phyloP scores from a whole-genome alignment of 2,797 vertebrate genomes.

The Sebastes oblongus region DNA sequence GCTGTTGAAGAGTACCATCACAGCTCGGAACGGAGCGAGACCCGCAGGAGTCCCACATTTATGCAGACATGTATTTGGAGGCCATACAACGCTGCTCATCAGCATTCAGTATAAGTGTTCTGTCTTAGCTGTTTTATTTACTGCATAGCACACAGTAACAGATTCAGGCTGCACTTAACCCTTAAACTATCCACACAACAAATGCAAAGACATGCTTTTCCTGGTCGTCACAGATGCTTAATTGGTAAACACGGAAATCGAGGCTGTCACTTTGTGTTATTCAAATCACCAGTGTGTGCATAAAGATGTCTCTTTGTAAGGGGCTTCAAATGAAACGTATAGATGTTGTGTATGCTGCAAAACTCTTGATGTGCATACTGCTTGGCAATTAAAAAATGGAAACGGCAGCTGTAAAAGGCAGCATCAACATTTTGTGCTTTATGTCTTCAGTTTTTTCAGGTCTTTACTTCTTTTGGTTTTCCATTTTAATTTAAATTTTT shows the following conservation, averaged over 20 bases:
- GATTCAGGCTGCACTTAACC: neutral
- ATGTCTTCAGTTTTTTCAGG: neutral
- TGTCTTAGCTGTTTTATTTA: slow-evolving; percentile 1
- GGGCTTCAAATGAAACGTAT: neutral
- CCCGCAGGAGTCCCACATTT: neutral
- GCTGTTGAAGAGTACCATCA: neutral
- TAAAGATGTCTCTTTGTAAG: neutral
- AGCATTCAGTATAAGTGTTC: slow-evolving; percentile 20
- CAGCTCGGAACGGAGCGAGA: neutral
- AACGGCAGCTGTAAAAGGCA: neutral
- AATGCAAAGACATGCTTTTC: neutral
- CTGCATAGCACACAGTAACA: neutral
- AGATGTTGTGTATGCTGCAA: neutral
- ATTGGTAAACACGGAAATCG: neutral
- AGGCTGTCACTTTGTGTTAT: neutral
- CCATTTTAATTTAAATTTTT: neutral
- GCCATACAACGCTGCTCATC: neutral
- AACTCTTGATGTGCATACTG: neutral
- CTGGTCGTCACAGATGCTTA: neutral
- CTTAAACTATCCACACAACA: neutral
- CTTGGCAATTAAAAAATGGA: neutral
- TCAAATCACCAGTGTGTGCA: neutral
- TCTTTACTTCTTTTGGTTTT: neutral
- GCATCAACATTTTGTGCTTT: neutral
- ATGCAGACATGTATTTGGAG: slow-evolving; percentile 9